phyloP scores from a whole-genome alignment of 2,113 vertebrate genomes.

The Phrynosoma blainvillii region DNA sequence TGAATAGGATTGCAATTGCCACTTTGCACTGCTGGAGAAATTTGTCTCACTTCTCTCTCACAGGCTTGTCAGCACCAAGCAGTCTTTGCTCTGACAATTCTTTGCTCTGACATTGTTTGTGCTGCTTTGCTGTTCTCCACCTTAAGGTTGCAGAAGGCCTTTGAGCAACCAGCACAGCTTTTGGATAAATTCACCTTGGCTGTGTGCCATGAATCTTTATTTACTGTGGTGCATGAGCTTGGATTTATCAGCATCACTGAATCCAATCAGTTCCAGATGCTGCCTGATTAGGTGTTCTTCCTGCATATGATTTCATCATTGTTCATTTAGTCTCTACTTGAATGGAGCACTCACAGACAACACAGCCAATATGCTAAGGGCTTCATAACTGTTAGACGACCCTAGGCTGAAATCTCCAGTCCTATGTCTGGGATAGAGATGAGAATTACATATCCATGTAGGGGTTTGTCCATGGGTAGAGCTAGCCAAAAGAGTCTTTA shows the following conservation, averaged over 20 bases:
- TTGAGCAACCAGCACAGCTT: neutral
- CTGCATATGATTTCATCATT: constrained; percentile 26
- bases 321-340: neutral
- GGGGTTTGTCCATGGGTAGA: too few relatives aligned
- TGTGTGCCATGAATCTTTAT: constrained; percentile 18
- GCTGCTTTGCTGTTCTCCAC: neutral
- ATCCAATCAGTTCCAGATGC: constrained; percentile 33
- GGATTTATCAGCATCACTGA: constrained; percentile 23
- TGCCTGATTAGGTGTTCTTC: constrained; percentile 28
- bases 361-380: neutral
- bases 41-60: neutral
- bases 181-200: constrained; percentile 2
- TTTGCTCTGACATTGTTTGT: neutral
- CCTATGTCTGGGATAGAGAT: neutral
- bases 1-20: neutral
- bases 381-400: neutral
- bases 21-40: neutral
- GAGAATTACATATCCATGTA: neutral
- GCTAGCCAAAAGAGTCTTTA: neutral
- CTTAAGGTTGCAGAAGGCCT: neutral
- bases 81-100: neutral
- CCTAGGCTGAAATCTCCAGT: neutral
- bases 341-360: neutral
- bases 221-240: constrained; percentile 15
- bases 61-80: neutral